phyloP scores from a whole-genome alignment of 2,797 vertebrate genomes.

The Sebastes aleutianus region DNA sequence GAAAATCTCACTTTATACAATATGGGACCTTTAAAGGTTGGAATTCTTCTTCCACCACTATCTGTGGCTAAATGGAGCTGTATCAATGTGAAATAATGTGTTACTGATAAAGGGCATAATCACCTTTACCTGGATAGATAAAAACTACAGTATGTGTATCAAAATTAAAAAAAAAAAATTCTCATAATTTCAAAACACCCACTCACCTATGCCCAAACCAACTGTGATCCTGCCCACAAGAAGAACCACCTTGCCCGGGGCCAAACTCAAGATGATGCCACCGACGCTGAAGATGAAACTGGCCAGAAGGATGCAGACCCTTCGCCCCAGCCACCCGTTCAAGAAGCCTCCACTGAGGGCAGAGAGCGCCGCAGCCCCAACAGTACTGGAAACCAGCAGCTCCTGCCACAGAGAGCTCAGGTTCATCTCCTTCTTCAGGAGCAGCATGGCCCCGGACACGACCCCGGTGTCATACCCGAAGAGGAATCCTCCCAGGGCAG shows the following conservation, averaged over 20 bases:
- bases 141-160: too few species aligned
- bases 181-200: neutral
- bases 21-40: too few species aligned
- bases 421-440: constrained; percentile 91
- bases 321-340: constrained; percentile 88
- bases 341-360: constrained; percentile 88
- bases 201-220: constrained; percentile 94
- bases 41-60: too few species aligned
- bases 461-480: constrained; percentile 98
- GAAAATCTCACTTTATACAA: too few species aligned
- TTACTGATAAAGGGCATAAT: neutral
- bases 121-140: neutral
- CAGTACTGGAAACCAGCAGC: constrained; percentile 93
- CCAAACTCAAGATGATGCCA: constrained; percentile 83
- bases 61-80: neutral
- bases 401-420: constrained; percentile 94
- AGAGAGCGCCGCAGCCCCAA: constrained; percentile 90
- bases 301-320: constrained; percentile 89
- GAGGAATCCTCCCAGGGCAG: constrained; percentile 94
- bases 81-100: neutral
- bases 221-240: constrained; percentile 90
- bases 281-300: constrained; percentile 89
- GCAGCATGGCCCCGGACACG: constrained; percentile 95
- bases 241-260: constrained; percentile 86
- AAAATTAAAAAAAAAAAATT: neutral